Evolutionary conservation across 2,113 vertebrate genomes (phyloP).

Genomic region (Pseudopodoces humilis): DNA sequence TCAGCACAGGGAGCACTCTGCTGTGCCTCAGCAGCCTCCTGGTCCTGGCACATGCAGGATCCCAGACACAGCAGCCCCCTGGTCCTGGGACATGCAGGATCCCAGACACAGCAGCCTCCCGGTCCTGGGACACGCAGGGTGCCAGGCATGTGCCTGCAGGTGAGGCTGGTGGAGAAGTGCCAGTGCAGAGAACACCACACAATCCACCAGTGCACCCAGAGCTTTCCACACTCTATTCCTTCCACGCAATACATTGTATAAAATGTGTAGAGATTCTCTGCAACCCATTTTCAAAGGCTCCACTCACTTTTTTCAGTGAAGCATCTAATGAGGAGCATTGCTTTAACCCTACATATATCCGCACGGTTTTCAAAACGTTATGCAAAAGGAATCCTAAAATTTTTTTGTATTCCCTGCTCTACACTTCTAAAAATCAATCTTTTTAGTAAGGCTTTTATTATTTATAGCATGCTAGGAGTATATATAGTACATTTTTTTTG

Average conservation of each 20-base stretch:
- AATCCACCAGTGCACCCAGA: neutral
- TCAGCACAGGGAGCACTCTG: accelerated
- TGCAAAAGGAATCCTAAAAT: neutral
- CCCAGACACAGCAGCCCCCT: neutral
- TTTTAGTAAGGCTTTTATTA: neutral
- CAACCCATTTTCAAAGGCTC: neutral
- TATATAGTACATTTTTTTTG: neutral
- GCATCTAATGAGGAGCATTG: neutral
- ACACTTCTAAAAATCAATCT: neutral
- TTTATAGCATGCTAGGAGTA: neutral
- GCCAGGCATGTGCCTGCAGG: neutral
- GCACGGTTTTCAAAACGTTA: neutral
- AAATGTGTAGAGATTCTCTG: neutral
- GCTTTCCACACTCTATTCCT: neutral
- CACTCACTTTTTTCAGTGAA: neutral
- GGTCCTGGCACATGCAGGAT: accelerated
- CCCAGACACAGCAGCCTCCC: neutral
- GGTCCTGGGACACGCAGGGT: neutral
- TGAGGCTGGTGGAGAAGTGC: accelerated
- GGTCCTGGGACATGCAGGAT: neutral
- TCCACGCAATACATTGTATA: neutral
- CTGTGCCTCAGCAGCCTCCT: neutral
- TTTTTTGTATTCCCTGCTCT: neutral
- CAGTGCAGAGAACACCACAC: neutral
- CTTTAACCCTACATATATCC: neutral